phyloP scores from a whole-genome alignment of 2,797 vertebrate genomes.

The Eidolon dupreanum region DNA sequence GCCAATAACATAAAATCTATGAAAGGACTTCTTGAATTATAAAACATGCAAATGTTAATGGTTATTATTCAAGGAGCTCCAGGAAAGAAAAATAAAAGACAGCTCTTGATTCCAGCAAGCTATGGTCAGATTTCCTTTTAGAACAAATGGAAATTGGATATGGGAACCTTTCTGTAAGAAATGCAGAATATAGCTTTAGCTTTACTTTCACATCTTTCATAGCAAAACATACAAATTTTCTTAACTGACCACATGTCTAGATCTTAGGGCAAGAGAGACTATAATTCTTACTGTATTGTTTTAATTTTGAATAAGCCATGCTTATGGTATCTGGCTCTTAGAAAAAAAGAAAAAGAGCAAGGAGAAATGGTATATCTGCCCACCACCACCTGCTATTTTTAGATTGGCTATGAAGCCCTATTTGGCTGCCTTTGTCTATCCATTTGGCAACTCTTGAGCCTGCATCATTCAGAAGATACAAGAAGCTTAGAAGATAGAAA shows the following conservation, averaged over 20 bases:
- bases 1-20: not conserved
- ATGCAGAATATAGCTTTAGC: not conserved
- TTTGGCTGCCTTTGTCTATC: conserved; percentile 66
- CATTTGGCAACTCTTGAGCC: conserved; percentile 73
- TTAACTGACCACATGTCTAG: not conserved
- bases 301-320: conserved; percentile 34
- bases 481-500: conserved; percentile 61
- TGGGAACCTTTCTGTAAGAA: conserved; percentile 13
- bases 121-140: not conserved
- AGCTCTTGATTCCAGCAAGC: not conserved
- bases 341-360: not conserved
- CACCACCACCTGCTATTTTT: conserved; percentile 65
- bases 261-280: not conserved
- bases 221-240: not conserved
- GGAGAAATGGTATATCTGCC: conserved; percentile 12
- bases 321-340: conserved; percentile 17
- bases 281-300: not conserved
- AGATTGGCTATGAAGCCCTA: conserved; percentile 65
- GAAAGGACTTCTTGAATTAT: conserved; percentile 12
- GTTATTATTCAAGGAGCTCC: conserved; percentile 25
- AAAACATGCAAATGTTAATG: not conserved
- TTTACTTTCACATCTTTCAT: conserved; percentile 2
- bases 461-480: conserved; percentile 59
- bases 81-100: conserved; percentile 31
- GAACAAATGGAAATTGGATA: not conserved